Evolutionary conservation across 2,113 vertebrate species (phyloP).

Genomic region (Drymodes brunneopygia): DNA sequence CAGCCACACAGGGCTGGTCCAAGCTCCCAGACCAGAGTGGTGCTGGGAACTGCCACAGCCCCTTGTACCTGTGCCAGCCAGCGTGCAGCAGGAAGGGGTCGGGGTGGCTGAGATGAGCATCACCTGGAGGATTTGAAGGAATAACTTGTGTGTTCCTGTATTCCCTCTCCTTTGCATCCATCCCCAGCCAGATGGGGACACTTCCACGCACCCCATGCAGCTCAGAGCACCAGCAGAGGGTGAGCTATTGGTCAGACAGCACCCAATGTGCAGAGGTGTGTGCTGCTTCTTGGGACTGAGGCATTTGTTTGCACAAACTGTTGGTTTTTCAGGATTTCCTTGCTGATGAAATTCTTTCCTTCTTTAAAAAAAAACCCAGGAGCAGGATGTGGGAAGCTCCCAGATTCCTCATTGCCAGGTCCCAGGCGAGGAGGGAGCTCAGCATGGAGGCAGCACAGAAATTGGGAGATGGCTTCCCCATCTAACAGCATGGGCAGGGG

Average conservation of each 20-base stretch:
- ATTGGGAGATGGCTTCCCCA: background rate
- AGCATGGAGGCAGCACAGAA: fast-evolving
- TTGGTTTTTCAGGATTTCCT: background rate
- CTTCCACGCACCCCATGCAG: fast-evolving
- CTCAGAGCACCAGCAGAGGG: background rate
- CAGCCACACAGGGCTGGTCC: background rate
- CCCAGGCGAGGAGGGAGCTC: fast-evolving
- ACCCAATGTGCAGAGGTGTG: background rate
- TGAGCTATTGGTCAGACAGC: background rate
- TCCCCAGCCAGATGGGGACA: background rate
- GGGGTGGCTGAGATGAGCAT: fast-evolving
- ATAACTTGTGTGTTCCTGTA: background rate
- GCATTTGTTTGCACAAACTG: background rate
- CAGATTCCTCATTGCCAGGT: fast-evolving
- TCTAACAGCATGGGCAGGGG: fast-evolving
- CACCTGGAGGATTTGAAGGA: background rate
- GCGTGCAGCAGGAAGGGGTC: fast-evolving
- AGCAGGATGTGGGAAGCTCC: background rate
- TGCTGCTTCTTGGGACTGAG: background rate
- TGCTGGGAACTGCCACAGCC: background rate
- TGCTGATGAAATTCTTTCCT: background rate
- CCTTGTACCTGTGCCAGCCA: fast-evolving
- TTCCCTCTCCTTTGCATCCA: background rate
- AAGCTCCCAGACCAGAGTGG: background rate
- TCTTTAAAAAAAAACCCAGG: background rate